Percentiles rank a stretch among this genome's conserved stretches.
phyloP scores from a whole-genome alignment of 1,140 invertebrate species.

The Meloidogyne chitwoodi region DNA sequence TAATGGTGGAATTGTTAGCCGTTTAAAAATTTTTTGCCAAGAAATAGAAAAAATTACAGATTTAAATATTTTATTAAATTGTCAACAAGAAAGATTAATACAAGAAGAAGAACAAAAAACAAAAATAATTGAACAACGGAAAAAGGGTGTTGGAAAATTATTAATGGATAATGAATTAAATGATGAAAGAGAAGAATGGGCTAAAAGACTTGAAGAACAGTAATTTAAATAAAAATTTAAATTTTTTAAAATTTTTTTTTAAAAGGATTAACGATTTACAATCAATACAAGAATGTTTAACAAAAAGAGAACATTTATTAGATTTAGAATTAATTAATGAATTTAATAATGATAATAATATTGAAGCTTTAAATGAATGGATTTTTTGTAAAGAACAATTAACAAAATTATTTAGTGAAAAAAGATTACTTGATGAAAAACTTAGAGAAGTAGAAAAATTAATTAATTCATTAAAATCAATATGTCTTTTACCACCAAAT shows the following conservation, averaged over 20 bases:
- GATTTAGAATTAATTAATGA: conserved; percentile 12
- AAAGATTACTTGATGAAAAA: neutral
- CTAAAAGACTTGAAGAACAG: neutral
- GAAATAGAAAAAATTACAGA: conserved; percentile 7
- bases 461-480: conserved; percentile 5
- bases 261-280: conserved; percentile 7
- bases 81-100: neutral
- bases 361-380: conserved; percentile 13
- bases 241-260: neutral
- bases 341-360: neutral
- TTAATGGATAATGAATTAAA: neutral
- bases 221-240: neutral
- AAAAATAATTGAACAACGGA: no score
- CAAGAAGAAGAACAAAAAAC: neutral
- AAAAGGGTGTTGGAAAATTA: no score
- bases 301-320: neutral
- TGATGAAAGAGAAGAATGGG: neutral
- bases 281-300: neutral
- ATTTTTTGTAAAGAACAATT: conserved; percentile 14
- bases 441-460: conserved; percentile 1
- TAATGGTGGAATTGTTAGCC: neutral
- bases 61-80: conserved; percentile 1
- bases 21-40: neutral
- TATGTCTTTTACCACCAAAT: neutral
- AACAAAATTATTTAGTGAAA: conserved; percentile 1